These are phyloP conservation scores for Yponomeuta evonymella DNA, from an alignment of 2,888 invertebrate genomes.

Conservation along the genomic window DNA sequence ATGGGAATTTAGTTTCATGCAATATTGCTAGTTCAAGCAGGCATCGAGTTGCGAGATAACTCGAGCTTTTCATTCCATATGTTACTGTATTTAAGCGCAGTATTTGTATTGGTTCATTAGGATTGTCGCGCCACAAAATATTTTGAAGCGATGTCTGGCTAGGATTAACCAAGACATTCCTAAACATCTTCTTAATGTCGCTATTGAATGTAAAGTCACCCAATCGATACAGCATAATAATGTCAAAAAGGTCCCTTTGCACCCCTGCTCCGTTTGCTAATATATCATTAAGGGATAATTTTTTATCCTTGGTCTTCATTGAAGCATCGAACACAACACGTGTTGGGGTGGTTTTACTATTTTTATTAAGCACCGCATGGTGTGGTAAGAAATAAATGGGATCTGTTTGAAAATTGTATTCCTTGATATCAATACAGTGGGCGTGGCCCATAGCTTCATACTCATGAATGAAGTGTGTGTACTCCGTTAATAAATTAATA, in stretches of 20 bases:
- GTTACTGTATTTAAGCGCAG: not conserved
- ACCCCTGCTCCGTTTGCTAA: not conserved
- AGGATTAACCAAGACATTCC: not conserved
- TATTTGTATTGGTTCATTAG: not conserved
- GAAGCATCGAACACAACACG: slow-evolving; percentile 9
- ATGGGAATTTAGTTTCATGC: slow-evolving; percentile 14
- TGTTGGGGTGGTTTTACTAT: slow-evolving; percentile 2
- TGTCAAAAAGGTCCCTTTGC: slow-evolving; percentile 13
- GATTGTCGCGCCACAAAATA: slow-evolving; percentile 12
- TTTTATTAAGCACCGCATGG: slow-evolving; percentile 13
- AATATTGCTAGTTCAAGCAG: slow-evolving; percentile 17
- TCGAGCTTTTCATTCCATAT: slow-evolving; percentile 16
- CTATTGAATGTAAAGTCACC: not conserved
- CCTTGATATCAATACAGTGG: not conserved
- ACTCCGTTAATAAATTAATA: slow-evolving; percentile 10
- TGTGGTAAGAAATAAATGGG: slow-evolving; percentile 11
- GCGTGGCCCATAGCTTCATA: slow-evolving; percentile 12
- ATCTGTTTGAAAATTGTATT: not conserved
- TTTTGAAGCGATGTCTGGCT: slow-evolving; percentile 8
- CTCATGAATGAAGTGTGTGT: slow-evolving; percentile 12
- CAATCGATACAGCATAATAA: slow-evolving; percentile 10
- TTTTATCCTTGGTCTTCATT: slow-evolving; percentile 9
- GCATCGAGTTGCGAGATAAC: slow-evolving; percentile 20
- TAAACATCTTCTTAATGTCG: slow-evolving; percentile 10
- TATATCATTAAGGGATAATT: slow-evolving; percentile 5